A percentile compares a stretch with the other conserved stretches of the same genome.
phyloP scores from a whole-genome alignment of 2,888 invertebrate species.

The Spicauda simplicius region DNA sequence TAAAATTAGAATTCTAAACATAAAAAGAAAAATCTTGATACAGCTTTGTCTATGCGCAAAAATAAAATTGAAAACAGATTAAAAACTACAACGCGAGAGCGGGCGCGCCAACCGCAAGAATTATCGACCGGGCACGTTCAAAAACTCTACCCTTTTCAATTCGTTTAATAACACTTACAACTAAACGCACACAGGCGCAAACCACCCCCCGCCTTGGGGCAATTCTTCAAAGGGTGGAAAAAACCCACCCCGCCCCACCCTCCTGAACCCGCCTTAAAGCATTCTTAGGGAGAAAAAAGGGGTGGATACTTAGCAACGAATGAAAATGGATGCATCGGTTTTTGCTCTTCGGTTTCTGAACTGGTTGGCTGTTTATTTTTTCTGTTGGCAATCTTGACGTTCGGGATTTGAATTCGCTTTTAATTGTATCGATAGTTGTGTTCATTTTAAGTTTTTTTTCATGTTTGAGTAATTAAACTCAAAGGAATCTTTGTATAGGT shows the following conservation, averaged over 20 bases:
- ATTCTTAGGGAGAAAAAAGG: slow-evolving; percentile 83
- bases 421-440: neutral
- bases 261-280: slow-evolving; percentile 74
- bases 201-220: slow-evolving; percentile 78
- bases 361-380: slow-evolving; percentile 30
- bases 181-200: slow-evolving; percentile 63
- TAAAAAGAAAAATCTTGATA: too few relatives aligned
- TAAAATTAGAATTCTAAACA: too few relatives aligned
- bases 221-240: slow-evolving; percentile 85
- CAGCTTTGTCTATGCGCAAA: too few relatives aligned
- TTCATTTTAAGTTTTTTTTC: neutral
- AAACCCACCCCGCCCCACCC: slow-evolving; percentile 63
- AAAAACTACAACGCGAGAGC: slow-evolving; percentile 35
- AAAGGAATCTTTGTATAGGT: too few relatives aligned
- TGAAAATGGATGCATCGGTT: slow-evolving; percentile 64
- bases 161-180: slow-evolving; percentile 74
- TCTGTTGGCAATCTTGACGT: slow-evolving; percentile 13
- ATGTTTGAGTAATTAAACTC: neutral
- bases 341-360: slow-evolving; percentile 56
- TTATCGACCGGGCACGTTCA: slow-evolving; percentile 58
- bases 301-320: slow-evolving; percentile 81
- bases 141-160: slow-evolving; percentile 81
- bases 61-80: slow-evolving; percentile 14
- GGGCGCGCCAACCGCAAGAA: slow-evolving; percentile 44
- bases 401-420: slow-evolving; percentile 3